Percentiles rank a stretch among this genome's conserved stretches.
Conservation (phyloP, 2,888 invertebrate genomes). For the Dryocosmus kuriphilus region DNA sequence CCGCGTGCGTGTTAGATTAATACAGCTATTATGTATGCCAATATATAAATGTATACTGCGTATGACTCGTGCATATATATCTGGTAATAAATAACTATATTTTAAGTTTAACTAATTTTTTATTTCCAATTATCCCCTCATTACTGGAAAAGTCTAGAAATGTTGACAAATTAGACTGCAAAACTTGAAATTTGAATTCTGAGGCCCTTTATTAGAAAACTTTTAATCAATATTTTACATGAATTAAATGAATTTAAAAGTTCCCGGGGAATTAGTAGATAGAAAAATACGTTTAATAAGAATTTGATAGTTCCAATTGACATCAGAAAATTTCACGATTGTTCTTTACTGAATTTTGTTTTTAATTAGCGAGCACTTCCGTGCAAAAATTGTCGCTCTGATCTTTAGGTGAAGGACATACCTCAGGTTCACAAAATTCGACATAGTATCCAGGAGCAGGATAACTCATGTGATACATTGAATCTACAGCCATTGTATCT, state of each 20-base stretch:
- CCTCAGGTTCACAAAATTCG: slow-evolving; percentile 59
- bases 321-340: background rate
- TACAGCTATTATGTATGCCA: slow-evolving; percentile 46
- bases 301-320: background rate
- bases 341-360: background rate
- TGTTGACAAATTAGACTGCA: no score
- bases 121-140: background rate
- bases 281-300: background rate
- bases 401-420: background rate
- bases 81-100: slow-evolving; percentile 38
- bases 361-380: background rate
- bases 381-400: background rate
- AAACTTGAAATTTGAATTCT: no score
- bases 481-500: slow-evolving; percentile 66
- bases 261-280: no score
- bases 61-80: slow-evolving; percentile 50
- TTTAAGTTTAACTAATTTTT: slow-evolving; percentile 20
- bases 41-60: slow-evolving; percentile 47
- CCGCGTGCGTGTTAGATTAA: slow-evolving; percentile 60
- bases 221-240: no score
- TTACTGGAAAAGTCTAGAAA: background rate
- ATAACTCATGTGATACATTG: slow-evolving; percentile 73
- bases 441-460: slow-evolving; percentile 72
- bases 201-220: no score
- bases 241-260: no score